Evolutionary conservation across 2,797 vertebrate genomes (phyloP), one percentile per base, ranked within the genome.

Genomic region (Myotis pilosus): DNA sequence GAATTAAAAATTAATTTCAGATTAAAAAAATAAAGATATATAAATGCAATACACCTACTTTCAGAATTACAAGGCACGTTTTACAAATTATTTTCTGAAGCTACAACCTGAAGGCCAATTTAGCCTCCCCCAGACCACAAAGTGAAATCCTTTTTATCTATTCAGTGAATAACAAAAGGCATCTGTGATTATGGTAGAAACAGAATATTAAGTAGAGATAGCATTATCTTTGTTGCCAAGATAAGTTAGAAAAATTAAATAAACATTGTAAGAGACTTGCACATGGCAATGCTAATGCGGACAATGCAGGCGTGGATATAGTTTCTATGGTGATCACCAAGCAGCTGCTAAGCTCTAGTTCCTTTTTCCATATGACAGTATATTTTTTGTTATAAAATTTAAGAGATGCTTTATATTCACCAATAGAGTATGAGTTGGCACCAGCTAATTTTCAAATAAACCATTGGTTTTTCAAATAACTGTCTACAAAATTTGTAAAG

Each of bases 211-310:
- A 66, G 79, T 25, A 76, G 16, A 72, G 5, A 41, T n/a, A n/a
- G 36, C 23, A 76, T 64, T 76, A 87, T 86, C 33, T 72, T 36
- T 72, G 23, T 88, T 25, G 47, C 19, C 30, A 84, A 93, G 89
- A 69, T 84, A 93, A 94, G 93, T 88, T 51, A 88, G 92, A 94
- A 72, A 38, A 71, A 44, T 80, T 92, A 82, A 60, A 91, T 74
- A 47, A 76, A 49, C 68, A 38, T 0, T 41, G 8, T n/a, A 71
- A 51, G 66, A 75, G 36, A 88, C 3, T 72, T 87, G 23, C 30
- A 53, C 4, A 30, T 16, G 30, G 2, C 17, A 28, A 22, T 33
- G 22, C 25, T 22, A 23, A 33, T 23, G 22, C 19, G 64, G 15
- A 53, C 3, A 15, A 20, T 51, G 36, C 8, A 49, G 17, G 12